phyloP scores from a whole-genome alignment of 2,888 invertebrate genomes.

The Pristionchus entomophagus region DNA sequence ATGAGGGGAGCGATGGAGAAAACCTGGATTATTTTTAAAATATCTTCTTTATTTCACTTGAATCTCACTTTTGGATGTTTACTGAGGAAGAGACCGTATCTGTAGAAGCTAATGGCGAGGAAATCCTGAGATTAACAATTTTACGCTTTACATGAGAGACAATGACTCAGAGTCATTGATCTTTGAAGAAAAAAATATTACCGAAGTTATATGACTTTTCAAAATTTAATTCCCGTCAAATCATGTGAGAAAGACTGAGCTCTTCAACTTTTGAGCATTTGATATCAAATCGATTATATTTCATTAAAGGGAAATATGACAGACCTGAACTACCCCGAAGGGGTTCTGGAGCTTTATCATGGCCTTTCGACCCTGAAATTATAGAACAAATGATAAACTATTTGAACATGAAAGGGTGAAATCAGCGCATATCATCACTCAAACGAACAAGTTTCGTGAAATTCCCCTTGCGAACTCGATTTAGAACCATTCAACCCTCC shows the following conservation, averaged over 20 bases:
- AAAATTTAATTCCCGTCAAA: too few species aligned
- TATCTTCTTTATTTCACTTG: neutral
- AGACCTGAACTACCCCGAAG: conserved; percentile 32
- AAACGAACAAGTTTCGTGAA: neutral
- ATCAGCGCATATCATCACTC: neutral
- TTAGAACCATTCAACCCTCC: neutral
- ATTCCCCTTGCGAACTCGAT: conserved; percentile 9
- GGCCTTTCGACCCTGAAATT: neutral
- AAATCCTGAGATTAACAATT: conserved; percentile 33
- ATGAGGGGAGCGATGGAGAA: conserved; percentile 70
- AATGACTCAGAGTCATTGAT: too few species aligned
- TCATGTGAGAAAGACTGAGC: too few species aligned
- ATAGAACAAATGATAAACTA: neutral
- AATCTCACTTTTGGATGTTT: conserved; percentile 64
- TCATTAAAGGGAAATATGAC: neutral
- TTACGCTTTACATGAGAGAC: too few species aligned
- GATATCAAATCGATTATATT: neutral
- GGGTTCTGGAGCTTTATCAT: conserved; percentile 18
- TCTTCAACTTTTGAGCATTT: neutral
- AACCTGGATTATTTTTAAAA: neutral
- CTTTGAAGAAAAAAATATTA: too few species aligned
- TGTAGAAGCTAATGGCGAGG: conserved; percentile 43
- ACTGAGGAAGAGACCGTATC: conserved; percentile 70
- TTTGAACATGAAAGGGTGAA: neutral
- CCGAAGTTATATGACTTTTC: too few species aligned